Evolutionary conservation across 2,797 vertebrate species (phyloP), one percentile per base, ranked within the genome.

Genomic region (Crossoptilon crossoptilon): DNA sequence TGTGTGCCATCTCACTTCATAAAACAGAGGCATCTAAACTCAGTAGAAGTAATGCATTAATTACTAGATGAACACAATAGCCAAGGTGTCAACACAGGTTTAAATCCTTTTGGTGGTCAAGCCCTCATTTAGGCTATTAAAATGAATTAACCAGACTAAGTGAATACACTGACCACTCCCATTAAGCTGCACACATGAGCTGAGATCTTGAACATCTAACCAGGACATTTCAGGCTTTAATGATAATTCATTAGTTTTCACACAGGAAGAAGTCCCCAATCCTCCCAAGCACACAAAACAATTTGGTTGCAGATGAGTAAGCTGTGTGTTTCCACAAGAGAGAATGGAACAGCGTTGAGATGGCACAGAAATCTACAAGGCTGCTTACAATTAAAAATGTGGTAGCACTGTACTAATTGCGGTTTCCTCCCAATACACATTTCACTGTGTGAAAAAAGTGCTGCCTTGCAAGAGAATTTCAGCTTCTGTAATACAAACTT

Each of bases 391-490:
- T 7, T 37, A 33, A 68, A 91, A 58, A 37, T 9, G n/a, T 0
- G 43, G 39, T 5, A 79, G 35, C 7, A 17, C 24, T 27, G 46
- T 11, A 75, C 59, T 29, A 48, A 29, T 1, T 15, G 29, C 3
- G 3, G 33, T 12, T 21, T 35, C 15, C 23, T 23, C 4, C 66
- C n/a, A 51, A 31, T 1, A 11, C 2, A n/a, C 2, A 3, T 64
- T 71, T 46, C 58, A 18, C 58, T 10, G 10, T 14, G 43, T 11
- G 44, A 24, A 12, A 39, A 70, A 75, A 39, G 24, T 5, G 49
- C 29, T 46, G 33, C 0, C 2, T 11, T 37, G 31, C 66, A 84
- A 41, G 10, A 41, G 24, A 43, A n/a, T 22, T 63, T 41, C 67
- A 77, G 37, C 29, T 73, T 77, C 46, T n/a, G 44, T 26, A 77